phyloP scores from a whole-genome alignment of 2,888 invertebrate genomes.

The Diloba caeruleocephala region DNA sequence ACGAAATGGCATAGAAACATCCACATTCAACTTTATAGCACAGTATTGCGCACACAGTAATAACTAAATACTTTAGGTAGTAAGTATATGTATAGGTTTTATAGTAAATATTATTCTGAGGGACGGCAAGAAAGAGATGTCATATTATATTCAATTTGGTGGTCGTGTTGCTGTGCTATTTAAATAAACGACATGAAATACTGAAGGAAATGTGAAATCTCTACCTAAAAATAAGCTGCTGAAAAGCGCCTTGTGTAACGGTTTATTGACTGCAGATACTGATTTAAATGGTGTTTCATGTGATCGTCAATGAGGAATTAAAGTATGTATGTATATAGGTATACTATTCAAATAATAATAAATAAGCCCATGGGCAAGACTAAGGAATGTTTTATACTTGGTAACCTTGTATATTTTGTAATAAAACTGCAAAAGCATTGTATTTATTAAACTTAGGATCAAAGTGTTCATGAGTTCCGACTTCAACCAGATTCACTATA shows the following conservation, averaged over 20 bases:
- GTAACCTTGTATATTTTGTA: constrained; percentile 51
- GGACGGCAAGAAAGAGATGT: too few relatives aligned
- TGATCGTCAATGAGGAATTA: constrained; percentile 27
- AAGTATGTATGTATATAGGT: constrained; percentile 2
- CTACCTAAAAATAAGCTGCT: too few relatives aligned
- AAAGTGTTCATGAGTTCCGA: constrained; percentile 55
- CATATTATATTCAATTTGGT: too few relatives aligned
- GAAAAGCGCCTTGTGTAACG: too few relatives aligned
- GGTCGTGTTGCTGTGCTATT: too few relatives aligned
- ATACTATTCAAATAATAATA: constrained; percentile 10
- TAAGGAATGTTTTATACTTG: constrained; percentile 46
- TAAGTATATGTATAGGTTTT: neutral
- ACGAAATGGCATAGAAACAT: constrained; percentile 19
- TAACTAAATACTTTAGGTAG: constrained; percentile 1
- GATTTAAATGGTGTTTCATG: neutral
- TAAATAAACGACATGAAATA: too few relatives aligned
- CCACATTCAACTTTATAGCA: constrained; percentile 1
- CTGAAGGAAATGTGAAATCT: too few relatives aligned
- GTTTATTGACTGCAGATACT: too few relatives aligned
- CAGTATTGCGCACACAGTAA: constrained; percentile 7
- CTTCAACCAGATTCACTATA: constrained; percentile 51
- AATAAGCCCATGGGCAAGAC: constrained; percentile 21
- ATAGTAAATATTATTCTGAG: too few relatives aligned
- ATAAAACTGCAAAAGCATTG: constrained; percentile 33
- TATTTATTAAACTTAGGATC: constrained; percentile 50